Conservation (phyloP, 2,888 invertebrate genomes). For the Griposia aprilina region DNA sequence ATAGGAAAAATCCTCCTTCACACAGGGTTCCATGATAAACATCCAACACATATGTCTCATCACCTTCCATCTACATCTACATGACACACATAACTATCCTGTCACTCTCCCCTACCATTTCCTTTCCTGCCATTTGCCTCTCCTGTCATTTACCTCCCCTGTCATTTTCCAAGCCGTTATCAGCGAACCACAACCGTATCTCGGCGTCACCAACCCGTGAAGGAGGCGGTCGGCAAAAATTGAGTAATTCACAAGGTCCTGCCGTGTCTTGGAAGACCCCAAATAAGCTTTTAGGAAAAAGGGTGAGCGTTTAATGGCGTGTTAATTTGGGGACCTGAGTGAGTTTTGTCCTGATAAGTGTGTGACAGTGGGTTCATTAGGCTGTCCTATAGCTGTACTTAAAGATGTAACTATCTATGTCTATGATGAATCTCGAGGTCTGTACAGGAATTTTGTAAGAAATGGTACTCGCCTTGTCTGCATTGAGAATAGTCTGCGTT, state of each 20-base stretch:
- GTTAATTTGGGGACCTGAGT: slow-evolving; percentile 74
- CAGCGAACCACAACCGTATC: slow-evolving; percentile 59
- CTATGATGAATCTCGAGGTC: slow-evolving; percentile 40
- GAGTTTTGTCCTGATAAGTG: slow-evolving; percentile 69
- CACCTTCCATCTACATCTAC: slow-evolving; percentile 22
- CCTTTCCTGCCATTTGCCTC: slow-evolving; percentile 19
- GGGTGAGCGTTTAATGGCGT: slow-evolving; percentile 73
- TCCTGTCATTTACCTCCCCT: slow-evolving; percentile 47
- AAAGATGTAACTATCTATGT: slow-evolving; percentile 23
- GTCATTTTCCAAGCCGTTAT: slow-evolving; percentile 57
- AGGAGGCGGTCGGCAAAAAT: slow-evolving; percentile 64
- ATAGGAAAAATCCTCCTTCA: neutral
- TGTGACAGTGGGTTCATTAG: slow-evolving; percentile 64
- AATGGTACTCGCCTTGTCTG: neutral
- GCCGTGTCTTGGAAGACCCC: slow-evolving; percentile 65
- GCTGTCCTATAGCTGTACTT: slow-evolving; percentile 20
- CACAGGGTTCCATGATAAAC: neutral
- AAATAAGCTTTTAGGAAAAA: slow-evolving; percentile 72
- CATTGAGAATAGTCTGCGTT: neutral
- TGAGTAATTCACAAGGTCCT: slow-evolving; percentile 66
- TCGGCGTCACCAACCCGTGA: slow-evolving; percentile 48
- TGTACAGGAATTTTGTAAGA: slow-evolving; percentile 1
- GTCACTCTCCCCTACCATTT: slow-evolving; percentile 21
- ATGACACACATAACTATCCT: slow-evolving; percentile 44
- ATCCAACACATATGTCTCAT: slow-evolving; percentile 15